Percentiles rank a stretch among this genome's conserved stretches.
Conservation (phyloP, 2,888 invertebrate species). For the Himalopsyche anomala region DNA sequence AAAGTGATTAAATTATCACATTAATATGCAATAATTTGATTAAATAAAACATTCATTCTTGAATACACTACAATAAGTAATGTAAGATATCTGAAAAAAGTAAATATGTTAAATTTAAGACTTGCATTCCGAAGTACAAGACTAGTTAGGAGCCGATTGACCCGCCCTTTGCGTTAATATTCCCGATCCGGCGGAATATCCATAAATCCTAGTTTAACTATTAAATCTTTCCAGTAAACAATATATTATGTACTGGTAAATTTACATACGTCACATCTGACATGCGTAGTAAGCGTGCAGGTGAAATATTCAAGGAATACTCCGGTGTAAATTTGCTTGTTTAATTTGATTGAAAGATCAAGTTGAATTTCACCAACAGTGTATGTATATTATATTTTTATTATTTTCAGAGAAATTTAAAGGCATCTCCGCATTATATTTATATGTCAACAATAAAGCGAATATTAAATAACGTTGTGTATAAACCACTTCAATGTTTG, state of each 20-base stretch:
- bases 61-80: no score
- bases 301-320: neutral
- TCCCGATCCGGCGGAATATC: neutral
- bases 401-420: neutral
- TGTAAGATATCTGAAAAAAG: no score
- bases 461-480: neutral
- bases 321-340: neutral
- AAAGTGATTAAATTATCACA: no score
- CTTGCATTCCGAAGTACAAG: no score
- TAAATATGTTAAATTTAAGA: no score
- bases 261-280: neutral
- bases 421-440: neutral
- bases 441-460: neutral
- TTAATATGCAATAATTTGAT: no score
- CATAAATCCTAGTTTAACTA: conserved; percentile 1
- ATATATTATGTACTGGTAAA: neutral
- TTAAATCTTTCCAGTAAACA: conserved; percentile 22
- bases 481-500: neutral
- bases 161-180: neutral
- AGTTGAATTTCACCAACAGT: neutral
- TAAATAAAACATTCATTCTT: no score
- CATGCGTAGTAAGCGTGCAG: neutral
- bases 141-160: no score
- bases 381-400: no score
- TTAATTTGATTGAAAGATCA: conserved; percentile 15